Base-by-base conservation (phyloP, 2,888 invertebrate species). In the Zhuqinia jingwanae region DNA sequence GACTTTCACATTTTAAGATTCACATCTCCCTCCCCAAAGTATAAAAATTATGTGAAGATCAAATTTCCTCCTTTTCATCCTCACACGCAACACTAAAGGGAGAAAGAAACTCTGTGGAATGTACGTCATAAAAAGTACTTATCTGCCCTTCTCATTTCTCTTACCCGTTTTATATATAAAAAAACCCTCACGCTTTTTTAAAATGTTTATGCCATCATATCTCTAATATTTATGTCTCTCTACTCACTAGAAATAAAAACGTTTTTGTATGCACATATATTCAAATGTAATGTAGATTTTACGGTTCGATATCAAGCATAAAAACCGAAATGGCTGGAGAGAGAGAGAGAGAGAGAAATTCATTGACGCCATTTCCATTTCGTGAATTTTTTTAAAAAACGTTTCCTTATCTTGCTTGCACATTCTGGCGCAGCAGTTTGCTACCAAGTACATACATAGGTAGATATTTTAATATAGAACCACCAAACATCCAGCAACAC, bases 321-420 rank as follows among this genome's bases (percentile, higher is more conserved):
- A 63, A 30, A 63, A 63, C 42, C n/a, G 25, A 80, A 56, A 80
- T 68, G 80, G 56, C 15, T 63, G 56, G 42, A n/a, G n/a, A n/a
- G n/a, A n/a, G n/a, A n/a, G n/a, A n/a, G n/a, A n/a, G n/a, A n/a
- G n/a, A n/a, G n/a, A n/a, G 50, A 83, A 63, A 65, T 27, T 85
- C 85, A 78, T 85, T 85, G 85, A 85, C 85, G 85, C 85, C 85
- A 85, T 56, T 70, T 65, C 78, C 77, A 85, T 85, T 85, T 70
- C 70, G 17, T 58, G 73, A 78, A 70, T 47, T 78, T 63, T 20
- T n/a, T n/a, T n/a, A n/a, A n/a, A n/a, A n/a, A n/a, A n/a, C n/a
- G n/a, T n/a, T n/a, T 45, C 25, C 63, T 77, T 78, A 78, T 85
- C 65, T 70, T 20, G 3, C 42, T 47, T 11, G 8, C 15, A 45